Evolutionary conservation across 2,888 invertebrate genomes (phyloP).

Genomic region (Neoaliturus tenellus): DNA sequence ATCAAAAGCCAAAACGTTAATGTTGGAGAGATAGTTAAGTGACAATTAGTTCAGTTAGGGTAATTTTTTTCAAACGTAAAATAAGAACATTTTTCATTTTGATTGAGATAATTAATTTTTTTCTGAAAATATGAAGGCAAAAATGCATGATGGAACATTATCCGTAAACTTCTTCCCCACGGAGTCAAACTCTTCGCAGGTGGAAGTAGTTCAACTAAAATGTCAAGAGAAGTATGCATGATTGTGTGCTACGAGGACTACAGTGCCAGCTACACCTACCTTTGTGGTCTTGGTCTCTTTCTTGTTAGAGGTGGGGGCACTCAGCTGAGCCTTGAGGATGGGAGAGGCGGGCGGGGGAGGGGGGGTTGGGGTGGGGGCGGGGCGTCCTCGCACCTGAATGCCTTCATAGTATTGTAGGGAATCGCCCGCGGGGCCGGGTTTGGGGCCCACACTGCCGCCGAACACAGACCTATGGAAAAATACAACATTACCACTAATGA

Average conservation of each 20-base stretch:
- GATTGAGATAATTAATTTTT: too few relatives aligned
- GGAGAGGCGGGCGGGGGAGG: conserved; percentile 80
- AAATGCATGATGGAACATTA: too few relatives aligned
- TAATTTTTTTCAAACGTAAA: too few relatives aligned
- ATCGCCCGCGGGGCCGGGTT: conserved; percentile 69
- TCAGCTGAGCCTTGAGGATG: conserved; percentile 90
- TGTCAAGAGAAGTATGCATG: conserved; percentile 13
- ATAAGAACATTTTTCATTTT: too few relatives aligned
- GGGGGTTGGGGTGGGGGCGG: conserved; percentile 56
- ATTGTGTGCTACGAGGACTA: background rate
- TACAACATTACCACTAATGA: conserved; percentile 60
- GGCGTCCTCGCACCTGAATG: conserved; percentile 79
- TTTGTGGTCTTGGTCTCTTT: conserved; percentile 62
- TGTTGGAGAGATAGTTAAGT: background rate
- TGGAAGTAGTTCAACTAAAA: too few relatives aligned
- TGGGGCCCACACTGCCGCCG: conserved; percentile 89
- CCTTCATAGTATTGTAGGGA: conserved; percentile 78
- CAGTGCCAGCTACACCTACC: conserved; percentile 57
- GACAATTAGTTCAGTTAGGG: background rate
- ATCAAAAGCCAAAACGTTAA: background rate
- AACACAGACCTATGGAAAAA: conserved; percentile 87
- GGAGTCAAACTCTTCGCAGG: too few relatives aligned
- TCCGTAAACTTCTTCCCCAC: background rate
- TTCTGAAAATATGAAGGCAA: too few relatives aligned
- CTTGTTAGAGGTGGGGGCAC: conserved; percentile 72